Conservation (phyloP, 2,888 invertebrate species). For the Volucella bombylans region DNA sequence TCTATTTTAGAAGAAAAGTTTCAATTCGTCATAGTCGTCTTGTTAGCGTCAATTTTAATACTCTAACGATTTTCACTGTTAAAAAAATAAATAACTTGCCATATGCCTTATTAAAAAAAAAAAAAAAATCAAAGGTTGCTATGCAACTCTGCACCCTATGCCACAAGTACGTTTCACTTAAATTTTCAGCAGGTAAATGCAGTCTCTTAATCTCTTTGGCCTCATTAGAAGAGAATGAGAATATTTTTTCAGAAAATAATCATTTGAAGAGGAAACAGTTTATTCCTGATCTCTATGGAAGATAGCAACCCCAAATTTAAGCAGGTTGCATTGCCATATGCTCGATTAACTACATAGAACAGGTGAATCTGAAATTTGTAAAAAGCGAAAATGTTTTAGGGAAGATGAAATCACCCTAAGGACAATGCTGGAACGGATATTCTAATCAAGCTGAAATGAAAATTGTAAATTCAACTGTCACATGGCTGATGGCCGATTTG, state of each 20-base stretch:
- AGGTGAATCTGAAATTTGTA: constrained; percentile 52
- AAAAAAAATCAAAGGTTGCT: constrained; percentile 59
- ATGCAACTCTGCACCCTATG: constrained; percentile 50
- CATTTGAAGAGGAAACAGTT: constrained; percentile 54
- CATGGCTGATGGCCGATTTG: too few species aligned
- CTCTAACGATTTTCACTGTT: constrained; percentile 21
- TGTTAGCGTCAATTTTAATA: constrained; percentile 46
- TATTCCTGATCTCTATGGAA: constrained; percentile 21
- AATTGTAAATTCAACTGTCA: too few species aligned
- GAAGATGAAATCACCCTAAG: constrained; percentile 9
- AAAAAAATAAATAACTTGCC: constrained; percentile 30
- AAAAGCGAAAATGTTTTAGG: constrained; percentile 52
- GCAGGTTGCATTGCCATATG: constrained; percentile 41
- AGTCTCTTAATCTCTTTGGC: constrained; percentile 49
- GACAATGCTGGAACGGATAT: constrained; percentile 35
- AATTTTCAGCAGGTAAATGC: constrained; percentile 34
- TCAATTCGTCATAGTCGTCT: constrained; percentile 51
- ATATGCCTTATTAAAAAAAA: constrained; percentile 37
- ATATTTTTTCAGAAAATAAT: constrained; percentile 46
- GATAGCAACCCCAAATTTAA: constrained; percentile 52
- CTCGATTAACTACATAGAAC: constrained; percentile 55
- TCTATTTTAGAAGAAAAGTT: background rate
- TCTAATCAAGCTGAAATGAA: background rate
- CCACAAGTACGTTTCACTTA: constrained; percentile 46
- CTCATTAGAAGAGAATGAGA: constrained; percentile 49